Base-by-base conservation (phyloP, 92 coral and sea anemone genomes). In the Paragorgia papillata region DNA sequence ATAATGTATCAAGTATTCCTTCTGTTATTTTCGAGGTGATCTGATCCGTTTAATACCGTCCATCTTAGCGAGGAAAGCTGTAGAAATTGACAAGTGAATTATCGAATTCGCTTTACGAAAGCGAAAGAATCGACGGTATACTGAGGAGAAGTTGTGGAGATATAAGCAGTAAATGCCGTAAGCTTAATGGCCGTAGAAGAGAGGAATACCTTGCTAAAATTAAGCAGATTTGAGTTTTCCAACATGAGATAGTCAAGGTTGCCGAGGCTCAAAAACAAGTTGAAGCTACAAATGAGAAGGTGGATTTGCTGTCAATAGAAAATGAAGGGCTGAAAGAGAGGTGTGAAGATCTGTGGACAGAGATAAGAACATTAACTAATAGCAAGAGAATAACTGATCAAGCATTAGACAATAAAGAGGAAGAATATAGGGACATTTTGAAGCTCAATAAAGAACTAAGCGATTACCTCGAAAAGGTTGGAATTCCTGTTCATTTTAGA, bases 101-200 rank as follows among this genome's bases (percentile, higher is more conserved):
- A n/a, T n/a, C n/a, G n/a, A n/a, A n/a, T n/a, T n/a, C n/a, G n/a
- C n/a, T n/a, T n/a, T 37, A 37, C 43, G 43, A 37, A 37, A 69
- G 79, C 51, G 65, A 59, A 49, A 3, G 81, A 82, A 62, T 82
- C 34, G 40, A 82, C 60, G 82, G 86, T 74, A 46, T 74, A 54
- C 0, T 82, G 19, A 48, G 70, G 54, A 82, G n/a, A n/a, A n/a
- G n/a, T n/a, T n/a, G n/a, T n/a, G n/a, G n/a, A n/a, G n/a, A n/a
- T n/a, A n/a, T n/a, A 39, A 73, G 57, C 10, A 82, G 66, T 69
- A 50, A 74, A 63, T 74, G 62, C 67, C 74, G 86, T 24, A 74
- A 74, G 68, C 74, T 82, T 49, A 26, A 73, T 20, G 85, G 81
- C 49, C 69, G 85, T 30, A 10, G 37, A 53, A 69, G 57, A 57